Evolutionary conservation across 2,888 invertebrate genomes (phyloP), one percentile per base, ranked within the genome.

Genomic region (Cryptosula pallasiana): DNA sequence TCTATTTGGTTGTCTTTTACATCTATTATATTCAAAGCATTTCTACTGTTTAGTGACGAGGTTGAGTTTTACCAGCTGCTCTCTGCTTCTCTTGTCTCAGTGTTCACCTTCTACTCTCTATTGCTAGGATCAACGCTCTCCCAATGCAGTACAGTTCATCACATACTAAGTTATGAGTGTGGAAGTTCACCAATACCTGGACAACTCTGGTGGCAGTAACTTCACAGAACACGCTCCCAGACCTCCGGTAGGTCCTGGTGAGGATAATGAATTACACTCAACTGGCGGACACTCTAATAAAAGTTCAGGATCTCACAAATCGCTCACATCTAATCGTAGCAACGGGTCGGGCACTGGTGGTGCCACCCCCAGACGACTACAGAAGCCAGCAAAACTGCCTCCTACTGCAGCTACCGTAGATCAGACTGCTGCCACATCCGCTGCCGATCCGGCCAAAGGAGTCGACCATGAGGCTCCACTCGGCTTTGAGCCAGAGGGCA

Each of bases 401-500:
- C 63, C 63, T 32, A 63, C 63, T 2, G 45, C 70, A 29, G 70
- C 45, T 36, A 16, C 63, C 16, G 32, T 34, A 9, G 25, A 16
- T 16, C 63, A 63, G 27, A 2, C 70, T 23, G 9, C 70, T 29
- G 70, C 70, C 23, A 5, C 45, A 13, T 5, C 36, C 5, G 29
- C 9, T 23, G 36, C 5, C 9, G 45, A 16, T 54, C 36, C 36
- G 3, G 58, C 5, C 13, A 45, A 45, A 45, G 32, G 13, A 25
- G 58, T 58, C 9, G 70, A 54, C 2, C 23, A 36, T 29, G 79
- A 79, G 72, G 83, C 88, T 73, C 88, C 87, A 73, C 82, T 88
- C 78, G 88, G 88, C 72, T 88, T 87, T 79, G 87, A 88, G 78
- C 87, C 88, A 72, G 88, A 88, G 81, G 88, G 88, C 76, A 87